A percentile compares a stretch with the other conserved stretches of the same genome.
phyloP scores from a whole-genome alignment of 2,888 invertebrate genomes.

The Orchesellides sinensis region DNA sequence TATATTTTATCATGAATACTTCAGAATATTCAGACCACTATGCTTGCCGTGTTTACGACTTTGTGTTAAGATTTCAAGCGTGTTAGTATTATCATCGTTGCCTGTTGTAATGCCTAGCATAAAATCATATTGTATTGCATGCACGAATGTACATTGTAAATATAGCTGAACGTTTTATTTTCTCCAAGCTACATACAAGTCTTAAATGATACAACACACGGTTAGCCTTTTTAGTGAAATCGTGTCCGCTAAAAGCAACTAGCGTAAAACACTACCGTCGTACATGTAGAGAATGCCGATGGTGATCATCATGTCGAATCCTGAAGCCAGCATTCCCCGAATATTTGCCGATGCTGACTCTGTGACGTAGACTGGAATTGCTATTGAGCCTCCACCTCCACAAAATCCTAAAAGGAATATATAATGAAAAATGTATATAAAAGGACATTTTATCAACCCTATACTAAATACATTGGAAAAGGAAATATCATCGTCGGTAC shows the following conservation, averaged over 20 bases:
- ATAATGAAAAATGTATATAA: too few species aligned
- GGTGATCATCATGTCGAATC: conserved; percentile 88
- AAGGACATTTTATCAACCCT: not conserved
- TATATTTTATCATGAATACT: conserved; percentile 1
- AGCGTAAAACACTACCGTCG: conserved; percentile 17
- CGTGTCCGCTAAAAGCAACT: conserved; percentile 7
- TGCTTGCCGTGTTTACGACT: too few species aligned
- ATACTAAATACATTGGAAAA: not conserved
- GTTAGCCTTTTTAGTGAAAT: not conserved
- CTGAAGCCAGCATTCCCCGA: conserved; percentile 90
- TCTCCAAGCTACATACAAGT: not conserved
- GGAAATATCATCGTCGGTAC: not conserved
- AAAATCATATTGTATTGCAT: too few species aligned
- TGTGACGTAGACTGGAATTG: conserved; percentile 89
- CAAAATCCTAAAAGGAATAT: conserved; percentile 86
- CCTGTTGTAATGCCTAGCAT: too few species aligned
- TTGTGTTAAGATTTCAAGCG: too few species aligned
- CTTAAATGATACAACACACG: not conserved
- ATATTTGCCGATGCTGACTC: conserved; percentile 92
- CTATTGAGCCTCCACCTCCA: conserved; percentile 90
- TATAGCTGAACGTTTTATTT: too few species aligned
- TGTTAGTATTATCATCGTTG: too few species aligned
- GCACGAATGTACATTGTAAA: too few species aligned
- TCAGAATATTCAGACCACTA: too few species aligned
- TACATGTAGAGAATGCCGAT: conserved; percentile 73